phyloP scores from a whole-genome alignment of 2,797 vertebrate genomes.

The Hirundo rustica region DNA sequence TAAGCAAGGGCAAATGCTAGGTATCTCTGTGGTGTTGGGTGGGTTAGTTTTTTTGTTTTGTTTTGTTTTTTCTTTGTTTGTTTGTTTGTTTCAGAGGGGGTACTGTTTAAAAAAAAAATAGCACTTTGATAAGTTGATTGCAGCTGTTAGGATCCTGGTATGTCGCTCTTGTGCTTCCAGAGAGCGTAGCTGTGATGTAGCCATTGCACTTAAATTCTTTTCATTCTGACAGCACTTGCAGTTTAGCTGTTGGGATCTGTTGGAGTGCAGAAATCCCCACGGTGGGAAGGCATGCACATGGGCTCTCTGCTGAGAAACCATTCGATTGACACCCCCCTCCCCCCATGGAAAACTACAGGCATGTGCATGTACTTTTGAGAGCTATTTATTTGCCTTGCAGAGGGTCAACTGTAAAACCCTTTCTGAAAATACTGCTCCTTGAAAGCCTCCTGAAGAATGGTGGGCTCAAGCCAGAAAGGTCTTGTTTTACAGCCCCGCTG shows the following conservation, averaged over 20 bases:
- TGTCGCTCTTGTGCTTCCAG: not conserved
- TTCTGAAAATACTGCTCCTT: not conserved
- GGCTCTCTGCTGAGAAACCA: not conserved
- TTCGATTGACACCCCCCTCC: not conserved
- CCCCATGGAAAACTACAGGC: not conserved
- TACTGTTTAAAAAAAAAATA: not conserved
- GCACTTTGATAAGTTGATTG: not conserved
- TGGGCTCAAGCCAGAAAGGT: not conserved
- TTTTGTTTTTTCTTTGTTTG: too few species aligned
- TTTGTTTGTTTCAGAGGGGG: too few species aligned
- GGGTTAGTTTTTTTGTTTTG: too few species aligned
- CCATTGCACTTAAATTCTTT: not conserved
- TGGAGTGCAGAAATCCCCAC: not conserved
- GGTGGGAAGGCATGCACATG: not conserved
- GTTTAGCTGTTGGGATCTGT: not conserved
- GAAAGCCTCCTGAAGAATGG: not conserved
- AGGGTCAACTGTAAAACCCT: not conserved
- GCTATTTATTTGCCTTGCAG: slow-evolving; percentile 5
- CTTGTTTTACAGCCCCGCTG: not conserved
- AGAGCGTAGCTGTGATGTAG: not conserved
- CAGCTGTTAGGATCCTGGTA: not conserved
- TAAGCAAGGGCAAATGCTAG: not conserved
- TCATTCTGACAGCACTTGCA: not conserved
- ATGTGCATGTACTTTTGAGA: not conserved
- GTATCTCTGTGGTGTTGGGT: too few species aligned